A percentile compares a stretch with the other conserved stretches of the same genome.
These are phyloP conservation scores for Drosophila chauvacae DNA, from an alignment of 1,140 invertebrate species.

Conservation along the genomic window DNA sequence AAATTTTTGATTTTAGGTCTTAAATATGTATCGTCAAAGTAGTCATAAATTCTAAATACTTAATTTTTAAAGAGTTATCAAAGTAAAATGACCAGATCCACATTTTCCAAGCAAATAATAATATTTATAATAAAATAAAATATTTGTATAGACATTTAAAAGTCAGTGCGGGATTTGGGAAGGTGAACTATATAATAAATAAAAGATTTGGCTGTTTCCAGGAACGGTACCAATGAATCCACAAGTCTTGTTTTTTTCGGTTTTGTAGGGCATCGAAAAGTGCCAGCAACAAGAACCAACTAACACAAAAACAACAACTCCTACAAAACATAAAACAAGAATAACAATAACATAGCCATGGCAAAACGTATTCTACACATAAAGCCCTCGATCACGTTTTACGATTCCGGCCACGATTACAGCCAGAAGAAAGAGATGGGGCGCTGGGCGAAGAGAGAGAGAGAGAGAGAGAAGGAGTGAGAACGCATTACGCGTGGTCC, in stretches of 20 bases:
- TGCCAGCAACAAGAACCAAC: constrained; percentile 49
- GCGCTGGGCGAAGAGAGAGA: not conserved
- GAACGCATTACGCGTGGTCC: constrained; percentile 76
- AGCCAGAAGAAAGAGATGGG: constrained; percentile 41
- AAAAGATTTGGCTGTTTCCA: not conserved
- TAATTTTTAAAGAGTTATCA: not conserved
- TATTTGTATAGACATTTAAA: not conserved
- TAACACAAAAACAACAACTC: constrained; percentile 17
- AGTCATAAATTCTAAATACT: too few relatives aligned
- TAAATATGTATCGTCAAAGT: not conserved
- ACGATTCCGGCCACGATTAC: constrained; percentile 78
- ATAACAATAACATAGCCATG: constrained; percentile 50
- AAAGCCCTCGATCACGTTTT: constrained; percentile 80
- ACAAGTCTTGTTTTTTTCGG: constrained; percentile 1
- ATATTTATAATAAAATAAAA: not conserved
- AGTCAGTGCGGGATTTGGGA: not conserved
- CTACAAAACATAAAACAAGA: constrained; percentile 30
- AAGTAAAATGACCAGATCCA: not conserved
- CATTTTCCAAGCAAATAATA: not conserved
- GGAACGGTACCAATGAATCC: constrained; percentile 4
- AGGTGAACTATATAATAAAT: not conserved
- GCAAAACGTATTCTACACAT: constrained; percentile 72
- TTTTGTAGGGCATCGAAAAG: constrained; percentile 49
- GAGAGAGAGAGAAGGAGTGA: constrained; percentile 19
- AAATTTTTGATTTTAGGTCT: not conserved